Evolutionary conservation across 2,888 invertebrate species (phyloP), one percentile per base, ranked within the genome.

Genomic region (Drosophila kuntzei): DNA sequence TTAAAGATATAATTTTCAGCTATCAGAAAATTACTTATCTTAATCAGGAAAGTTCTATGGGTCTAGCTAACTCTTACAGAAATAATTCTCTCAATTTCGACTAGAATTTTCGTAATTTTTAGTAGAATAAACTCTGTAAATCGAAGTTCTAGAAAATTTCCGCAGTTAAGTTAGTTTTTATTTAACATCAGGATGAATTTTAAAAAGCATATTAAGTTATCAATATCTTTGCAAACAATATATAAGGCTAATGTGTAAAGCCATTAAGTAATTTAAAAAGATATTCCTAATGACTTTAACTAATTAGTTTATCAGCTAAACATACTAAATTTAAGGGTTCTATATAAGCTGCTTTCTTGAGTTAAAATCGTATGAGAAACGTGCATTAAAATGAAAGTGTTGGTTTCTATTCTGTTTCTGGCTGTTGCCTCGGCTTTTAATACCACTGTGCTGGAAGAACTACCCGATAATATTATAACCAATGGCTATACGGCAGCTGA

Each of bases 401-500:
- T 71, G 2, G 5, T 61, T 41, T 11, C 27, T 11, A 12, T 55
- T 16, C 12, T 65, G 5, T 32, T 63, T 2, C n/a, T 51, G 16
- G 36, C 36, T 0, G 20, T 61, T 3, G 72, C 44, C 14, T 9
- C 27, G 3, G 60, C 51, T 5, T 16, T 14, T 11, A 16, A 27
- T 18, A 0, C 4, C 9, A 25, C 41, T 12, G 50, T 39, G 4
- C 9, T 7, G n/a, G 59, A 51, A 1, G 22, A n/a, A 5, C 7
- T 18, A 3, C 58, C 65, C 0, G 36, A 62, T 2, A 67, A 47
- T 5, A 71, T 63, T 3, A 76, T 89, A 11, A 77, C 79, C 36
- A 82, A 86, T 69, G 89, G 88, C 1, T 37, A 73, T 5, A 51
- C 36, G 1, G 85, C 86, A 2, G 4, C 44, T 0, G 49, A 55